Base-by-base conservation (phyloP, 2,113 vertebrate species). In the human region DNA sequence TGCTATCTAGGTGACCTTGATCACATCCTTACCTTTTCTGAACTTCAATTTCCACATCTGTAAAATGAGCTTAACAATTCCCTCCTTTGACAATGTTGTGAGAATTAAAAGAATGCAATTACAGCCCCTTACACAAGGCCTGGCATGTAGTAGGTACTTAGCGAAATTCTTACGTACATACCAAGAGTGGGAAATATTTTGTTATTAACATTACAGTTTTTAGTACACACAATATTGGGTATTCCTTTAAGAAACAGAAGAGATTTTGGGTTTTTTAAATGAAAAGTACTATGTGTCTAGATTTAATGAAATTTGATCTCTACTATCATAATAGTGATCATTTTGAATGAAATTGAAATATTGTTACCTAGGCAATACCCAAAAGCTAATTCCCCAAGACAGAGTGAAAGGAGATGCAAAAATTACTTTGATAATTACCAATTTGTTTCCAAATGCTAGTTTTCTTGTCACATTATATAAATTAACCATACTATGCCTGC, bases 391-490 rank as follows among this genome's bases (percentile, higher is more conserved):
- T 96, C 93, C 89, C 32, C 55, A 91, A 96, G 90, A 93, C 68
- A 94, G 84, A 83, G 64, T 91, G 57, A 89, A 94, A 90, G 78
- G 95, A 93, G 96, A 68, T 64, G 82, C 17, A 66, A 97, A 98
- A 97, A 57, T 95, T 40, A 97, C 45, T 18, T 92, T 6, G 0
- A 92, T 87, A 97, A 96, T 50, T 50, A 95, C 78, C 2, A 78
- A 84, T 35, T 89, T 97, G 93, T 98, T 98, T 94, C 85, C 43
- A 79, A 97, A 97, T 48, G 5, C 55, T 89, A 59, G 52, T 93
- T 98, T 98, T 95, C 96, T 94, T 97, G 59, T 97, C 97, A 98
- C 59, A 96, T 93, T 95, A 66, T 89, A 89, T 66, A 95, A 89
- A 96, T 91, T 50, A 90, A 45, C 16, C 81, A 89, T 27, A 35